Evolutionary conservation across 2,113 vertebrate species (phyloP), one percentile per base, ranked within the genome.

Genomic region (Odobenus rosmarus): DNA sequence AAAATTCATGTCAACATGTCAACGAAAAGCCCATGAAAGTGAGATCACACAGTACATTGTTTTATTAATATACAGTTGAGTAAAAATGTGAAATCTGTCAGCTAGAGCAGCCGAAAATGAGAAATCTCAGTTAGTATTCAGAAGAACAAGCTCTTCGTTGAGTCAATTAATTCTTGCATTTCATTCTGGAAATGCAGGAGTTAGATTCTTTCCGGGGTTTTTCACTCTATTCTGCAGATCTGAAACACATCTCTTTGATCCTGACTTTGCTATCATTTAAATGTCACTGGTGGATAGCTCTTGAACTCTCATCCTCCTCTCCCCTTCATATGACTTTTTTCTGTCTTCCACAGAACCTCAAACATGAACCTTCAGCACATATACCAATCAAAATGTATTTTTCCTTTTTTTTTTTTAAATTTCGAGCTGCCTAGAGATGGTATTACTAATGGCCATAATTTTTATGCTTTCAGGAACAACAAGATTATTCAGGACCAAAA

Each of bases 21-120:
- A 96, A 88, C 46, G 23, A 85, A 88, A 96, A 96, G 59, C 8
- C 31, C 28, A 80, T 82, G 57, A 94, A 97, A 81, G 16, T 88
- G 39, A 97, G 57, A 90, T 42, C 55, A 89, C 69, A 90, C 33
- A 72, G 46, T 69, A 46, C 23, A 67, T 82, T 97, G 55, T 96
- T 97, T 96, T 94, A 94, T 88, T 97, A 97, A 80, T 84, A 88
- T 11, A 28, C 28, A 24, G 42, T 74, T 77, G 36, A 97, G 46
- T 61, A 84, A 95, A 96, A 97, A 90, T 85, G 26, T 81, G 51
- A 97, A 97, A 85, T 89, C 42, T 62, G 80, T 88, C 91, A 97
- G 80, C 79, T 84, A 74, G 31, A 85, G 77, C 19, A 90, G 53
- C 57, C 92, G 42, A 98, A 97, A 90, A 96, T 92, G 57, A 72